phyloP scores from a whole-genome alignment of 1,140 invertebrate species.

The Bombus sibiricus region DNA sequence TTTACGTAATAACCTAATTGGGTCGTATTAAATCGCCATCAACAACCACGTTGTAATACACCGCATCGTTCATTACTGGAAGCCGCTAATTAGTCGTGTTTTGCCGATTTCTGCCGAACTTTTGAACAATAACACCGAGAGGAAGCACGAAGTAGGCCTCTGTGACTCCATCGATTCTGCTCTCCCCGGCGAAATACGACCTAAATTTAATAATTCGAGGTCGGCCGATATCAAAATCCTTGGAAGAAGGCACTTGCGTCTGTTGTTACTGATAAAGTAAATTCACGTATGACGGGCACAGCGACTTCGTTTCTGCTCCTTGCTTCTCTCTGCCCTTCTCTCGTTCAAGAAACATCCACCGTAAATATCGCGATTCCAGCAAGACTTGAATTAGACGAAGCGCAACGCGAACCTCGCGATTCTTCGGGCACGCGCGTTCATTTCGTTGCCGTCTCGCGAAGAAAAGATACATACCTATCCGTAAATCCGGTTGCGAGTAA shows the following conservation, averaged over 20 bases:
- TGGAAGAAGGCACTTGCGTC: slow-evolving; percentile 1
- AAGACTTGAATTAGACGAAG: slow-evolving; percentile 57
- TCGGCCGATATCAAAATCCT: slow-evolving; percentile 15
- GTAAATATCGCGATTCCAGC: slow-evolving; percentile 47
- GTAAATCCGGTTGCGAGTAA: slow-evolving; percentile 59
- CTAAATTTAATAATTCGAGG: slow-evolving; percentile 51
- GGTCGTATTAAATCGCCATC: slow-evolving; percentile 61
- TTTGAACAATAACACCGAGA: slow-evolving; percentile 48
- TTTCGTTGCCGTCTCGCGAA: slow-evolving; percentile 4
- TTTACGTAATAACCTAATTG: slow-evolving; percentile 53
- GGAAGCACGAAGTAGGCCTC: slow-evolving; percentile 41
- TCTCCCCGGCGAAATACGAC: background rate
- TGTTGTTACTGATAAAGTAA: slow-evolving; percentile 8
- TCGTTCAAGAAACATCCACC: slow-evolving; percentile 7
- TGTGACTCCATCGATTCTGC: background rate
- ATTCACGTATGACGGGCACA: background rate
- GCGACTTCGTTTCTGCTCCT: too few relatives aligned
- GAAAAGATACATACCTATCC: slow-evolving; percentile 48
- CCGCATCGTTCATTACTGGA: slow-evolving; percentile 57
- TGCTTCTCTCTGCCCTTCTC: background rate
- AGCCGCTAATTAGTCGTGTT: slow-evolving; percentile 64
- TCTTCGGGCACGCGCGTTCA: background rate
- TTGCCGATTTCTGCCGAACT: slow-evolving; percentile 53
- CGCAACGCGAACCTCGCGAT: background rate
- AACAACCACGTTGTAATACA: slow-evolving; percentile 46